A percentile compares a stretch with the other conserved stretches of the same genome.
These are phyloP conservation scores for Rhyzopertha dominica DNA, from an alignment of 1,140 invertebrate genomes.

Conservation along the genomic window DNA sequence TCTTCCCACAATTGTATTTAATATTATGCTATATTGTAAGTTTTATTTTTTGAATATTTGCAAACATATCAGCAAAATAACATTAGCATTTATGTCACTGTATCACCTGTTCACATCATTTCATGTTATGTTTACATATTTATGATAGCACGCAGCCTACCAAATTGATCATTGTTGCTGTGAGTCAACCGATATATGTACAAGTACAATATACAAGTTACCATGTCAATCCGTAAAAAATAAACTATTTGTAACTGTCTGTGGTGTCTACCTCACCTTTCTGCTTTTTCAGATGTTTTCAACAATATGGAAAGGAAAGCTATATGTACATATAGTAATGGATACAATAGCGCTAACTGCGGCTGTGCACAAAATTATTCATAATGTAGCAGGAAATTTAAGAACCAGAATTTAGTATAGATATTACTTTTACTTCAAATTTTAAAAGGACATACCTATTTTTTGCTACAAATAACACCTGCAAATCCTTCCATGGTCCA, in stretches of 20 bases:
- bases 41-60: background rate
- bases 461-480: too few species aligned
- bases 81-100: background rate
- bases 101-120: constrained; percentile 2
- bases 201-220: constrained; percentile 37
- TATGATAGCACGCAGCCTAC: constrained; percentile 8
- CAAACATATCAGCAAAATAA: background rate
- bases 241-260: constrained; percentile 24
- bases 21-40: constrained; percentile 16
- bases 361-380: too few species aligned
- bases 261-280: background rate
- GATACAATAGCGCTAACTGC: too few species aligned
- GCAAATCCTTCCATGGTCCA: too few species aligned
- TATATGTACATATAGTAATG: too few species aligned
- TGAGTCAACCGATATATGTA: constrained; percentile 35
- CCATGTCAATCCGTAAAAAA: constrained; percentile 23
- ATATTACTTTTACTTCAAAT: too few species aligned
- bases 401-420: too few species aligned
- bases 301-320: too few species aligned
- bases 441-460: too few species aligned
- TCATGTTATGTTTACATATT: constrained; percentile 11
- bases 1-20: constrained; percentile 11
- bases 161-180: constrained; percentile 15
- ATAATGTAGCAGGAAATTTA: too few species aligned
- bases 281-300: background rate